Evolutionary conservation across 2,113 vertebrate genomes (phyloP), one percentile per base, ranked within the genome.

Genomic region (Mirza zaza): DNA sequence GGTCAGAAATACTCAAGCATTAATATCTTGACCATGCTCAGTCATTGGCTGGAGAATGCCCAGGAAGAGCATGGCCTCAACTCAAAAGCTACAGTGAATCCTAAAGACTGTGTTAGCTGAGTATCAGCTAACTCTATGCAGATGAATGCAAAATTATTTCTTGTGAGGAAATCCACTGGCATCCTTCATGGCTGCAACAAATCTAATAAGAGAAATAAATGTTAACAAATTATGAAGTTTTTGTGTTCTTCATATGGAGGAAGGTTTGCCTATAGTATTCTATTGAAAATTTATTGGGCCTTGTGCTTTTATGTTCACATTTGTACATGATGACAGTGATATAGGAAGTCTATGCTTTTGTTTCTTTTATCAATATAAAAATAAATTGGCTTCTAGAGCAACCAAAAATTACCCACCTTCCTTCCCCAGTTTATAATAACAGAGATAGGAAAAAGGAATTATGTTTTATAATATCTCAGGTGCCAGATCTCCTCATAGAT

Each of bases 351-450:
- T 8, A 21, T 23, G 1, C 61, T 85, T 81, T 45, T 85, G 8
- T 13, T 81, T 84, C 5, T 73, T 1, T 71, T 92, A 55, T 76
- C 42, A 96, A 73, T 75, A 29, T 85, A 92, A 67, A 73, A 61
- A 55, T 48, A 79, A 70, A 97, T 15, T 83, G 14, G 9, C 18
- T 82, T 61, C 9, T 21, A 63, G 39, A 48, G 1, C 2, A 75
- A 82, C 6, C 32, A 5, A 52, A 71, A 85, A 6, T 25, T 71
- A 52, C 2, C 2, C 15, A 6, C 10, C n/a, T 45, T 39, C 17
- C 11, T 45, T 39, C 17, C 11, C 21, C 2, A 27, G 18, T 87
- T 84, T 76, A 57, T 15, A 90, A 29, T 83, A 87, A 76, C 0
- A 27, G 14, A 87, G 6, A 65, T n/a, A 79, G 34, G 15, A 88